A percentile compares a stretch with the other conserved stretches of the same genome.
These are phyloP conservation scores for Dorcus parallelipipedus DNA, from an alignment of 2,888 invertebrate genomes.

Conservation along the genomic window DNA sequence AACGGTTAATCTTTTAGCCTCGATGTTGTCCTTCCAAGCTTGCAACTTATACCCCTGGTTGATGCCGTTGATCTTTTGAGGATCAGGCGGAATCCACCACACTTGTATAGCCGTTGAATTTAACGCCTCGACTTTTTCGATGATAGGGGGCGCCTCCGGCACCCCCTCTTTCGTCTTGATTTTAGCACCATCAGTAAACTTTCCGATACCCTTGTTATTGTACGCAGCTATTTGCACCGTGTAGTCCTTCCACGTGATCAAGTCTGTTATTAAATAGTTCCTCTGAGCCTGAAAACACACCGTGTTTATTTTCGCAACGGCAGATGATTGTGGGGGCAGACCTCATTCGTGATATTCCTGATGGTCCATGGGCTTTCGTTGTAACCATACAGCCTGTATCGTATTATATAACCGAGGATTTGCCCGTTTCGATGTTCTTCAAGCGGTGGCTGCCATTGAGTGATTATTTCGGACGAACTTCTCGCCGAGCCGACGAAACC, in stretches of 20 bases:
- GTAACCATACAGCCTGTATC: constrained; percentile 89
- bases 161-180: constrained; percentile 96
- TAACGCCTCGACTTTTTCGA: constrained; percentile 69
- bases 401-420: constrained; percentile 88
- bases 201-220: constrained; percentile 94
- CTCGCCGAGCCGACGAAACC: constrained; percentile 93
- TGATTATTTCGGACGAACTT: constrained; percentile 91
- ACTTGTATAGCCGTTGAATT: constrained; percentile 85
- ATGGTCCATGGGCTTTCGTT: constrained; percentile 89
- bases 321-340: constrained; percentile 17
- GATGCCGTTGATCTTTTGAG: constrained; percentile 96
- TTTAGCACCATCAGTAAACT: constrained; percentile 84
- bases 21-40: constrained; percentile 68
- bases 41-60: constrained; percentile 93
- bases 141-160: constrained; percentile 88
- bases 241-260: constrained; percentile 98
- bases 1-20: constrained; percentile 74
- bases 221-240: constrained; percentile 94
- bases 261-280: constrained; percentile 84
- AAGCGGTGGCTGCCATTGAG: constrained; percentile 94
- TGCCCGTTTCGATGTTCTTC: constrained; percentile 95
- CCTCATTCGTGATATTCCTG: constrained; percentile 88
- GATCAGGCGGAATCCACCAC: constrained; percentile 95
- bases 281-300: constrained; percentile 63
- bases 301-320: too few species aligned